Evolutionary conservation across 2,888 invertebrate species (phyloP), one percentile per base, ranked within the genome.

Genomic region (Dicycla oo): DNA sequence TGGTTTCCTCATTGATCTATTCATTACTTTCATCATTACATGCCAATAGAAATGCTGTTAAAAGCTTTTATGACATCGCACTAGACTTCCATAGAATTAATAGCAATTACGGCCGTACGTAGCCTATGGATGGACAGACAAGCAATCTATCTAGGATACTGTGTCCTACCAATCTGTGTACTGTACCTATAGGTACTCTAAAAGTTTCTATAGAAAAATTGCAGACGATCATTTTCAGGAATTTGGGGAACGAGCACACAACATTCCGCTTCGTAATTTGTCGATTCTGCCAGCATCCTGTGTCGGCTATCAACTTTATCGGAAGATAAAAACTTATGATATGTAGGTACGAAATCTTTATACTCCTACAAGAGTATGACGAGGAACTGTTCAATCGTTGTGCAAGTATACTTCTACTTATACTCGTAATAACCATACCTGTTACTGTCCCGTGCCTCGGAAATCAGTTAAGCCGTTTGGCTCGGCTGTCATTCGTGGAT

Each of bases 1-100:
- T 73, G n/a, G 38, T 51, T 78, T 74, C 34, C 61, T 43, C 53
- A 67, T 62, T 78, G 73, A 78, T 66, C 34, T 64, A 69, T 75
- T 47, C 51, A 49, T 68, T 68, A 66, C 13, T 40, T 67, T 64
- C 38, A n/a, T n/a, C n/a, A n/a, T n/a, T n/a, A n/a, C n/a, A 47
- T 60, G n/a, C n/a, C 63, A 54, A 74, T 69, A 63, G 26, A 56
- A 69, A 66, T 20, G 58, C 58, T 56, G 74, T 70, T 61, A 79
- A 66, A 58, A 47, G 43, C 60, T 67, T 78, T 74, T 73, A 69
- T 67, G 47, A 53, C 64, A 38, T 56, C 38, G 45, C 30, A 63
- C 43, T 53, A 43, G 53, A 56, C 40, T 43, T 74, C 34, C 56
- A 40, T 11, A 15, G 60, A 79, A 70, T 74, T 56, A 47, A 63